A percentile compares a stretch with the other conserved stretches of the same genome.
Evolutionary conservation across 2,888 invertebrate species (phyloP).

Genomic region (Dascillus cervinus): DNA sequence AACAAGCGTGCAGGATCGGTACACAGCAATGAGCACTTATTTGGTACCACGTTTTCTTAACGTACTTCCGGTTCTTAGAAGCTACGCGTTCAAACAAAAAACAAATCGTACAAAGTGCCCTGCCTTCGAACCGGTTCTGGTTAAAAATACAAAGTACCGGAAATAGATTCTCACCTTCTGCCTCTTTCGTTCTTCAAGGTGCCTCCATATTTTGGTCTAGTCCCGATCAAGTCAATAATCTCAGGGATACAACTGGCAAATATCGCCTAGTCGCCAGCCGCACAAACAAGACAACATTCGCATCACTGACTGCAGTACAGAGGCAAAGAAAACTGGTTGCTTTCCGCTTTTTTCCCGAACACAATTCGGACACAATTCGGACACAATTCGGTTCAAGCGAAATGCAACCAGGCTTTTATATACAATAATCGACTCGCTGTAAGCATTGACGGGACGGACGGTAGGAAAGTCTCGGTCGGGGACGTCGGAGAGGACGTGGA

Average conservation of each 20-base stretch:
- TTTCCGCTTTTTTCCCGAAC: constrained; percentile 7
- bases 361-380: too few species aligned
- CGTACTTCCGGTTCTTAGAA: too few species aligned
- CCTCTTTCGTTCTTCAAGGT: constrained; percentile 99
- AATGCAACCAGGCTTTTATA: constrained; percentile 9
- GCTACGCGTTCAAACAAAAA: too few species aligned
- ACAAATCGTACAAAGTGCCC: constrained; percentile 1
- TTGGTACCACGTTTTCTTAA: constrained; percentile 22
- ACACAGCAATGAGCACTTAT: constrained; percentile 18
- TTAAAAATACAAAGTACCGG: constrained; percentile 21
- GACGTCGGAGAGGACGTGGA: constrained; percentile 6
- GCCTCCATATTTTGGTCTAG: constrained; percentile 99
- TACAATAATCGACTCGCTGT: constrained; percentile 15
- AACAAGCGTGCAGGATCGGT: constrained; percentile 32
- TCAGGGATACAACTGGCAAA: constrained; percentile 99
- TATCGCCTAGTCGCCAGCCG: constrained; percentile 81
- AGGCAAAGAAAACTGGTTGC: constrained; percentile 17
- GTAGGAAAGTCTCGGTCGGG: constrained; percentile 10
- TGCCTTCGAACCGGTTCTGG: constrained; percentile 5
- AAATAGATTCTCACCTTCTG: constrained; percentile 83
- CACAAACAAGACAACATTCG: constrained; percentile 53
- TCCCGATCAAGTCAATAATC: constrained; percentile 99
- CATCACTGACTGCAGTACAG: constrained; percentile 33
- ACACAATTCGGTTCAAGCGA: constrained; percentile 5
- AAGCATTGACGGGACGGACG: constrained; percentile 16